phyloP scores from a whole-genome alignment of 2,888 invertebrate genomes.

The Linyphia triangularis region DNA sequence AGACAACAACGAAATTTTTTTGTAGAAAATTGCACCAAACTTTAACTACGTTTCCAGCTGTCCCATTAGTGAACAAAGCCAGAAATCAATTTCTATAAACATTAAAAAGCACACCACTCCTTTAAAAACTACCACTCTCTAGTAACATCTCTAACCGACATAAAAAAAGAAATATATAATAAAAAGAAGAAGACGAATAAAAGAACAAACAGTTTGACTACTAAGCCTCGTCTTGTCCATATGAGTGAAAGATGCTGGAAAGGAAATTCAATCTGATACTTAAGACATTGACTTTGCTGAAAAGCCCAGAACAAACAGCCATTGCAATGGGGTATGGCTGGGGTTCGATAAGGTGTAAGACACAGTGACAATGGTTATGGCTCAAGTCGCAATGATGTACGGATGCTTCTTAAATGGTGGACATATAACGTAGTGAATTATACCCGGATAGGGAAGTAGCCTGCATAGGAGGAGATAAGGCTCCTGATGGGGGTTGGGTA shows the following conservation, averaged over 20 bases:
- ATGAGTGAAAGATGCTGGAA: neutral
- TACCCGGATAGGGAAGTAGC: conserved; percentile 49
- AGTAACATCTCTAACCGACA: too few relatives aligned
- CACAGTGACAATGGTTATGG: conserved; percentile 66
- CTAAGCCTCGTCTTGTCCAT: neutral
- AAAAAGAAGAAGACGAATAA: too few relatives aligned
- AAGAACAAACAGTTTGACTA: neutral
- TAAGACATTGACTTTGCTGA: conserved; percentile 7
- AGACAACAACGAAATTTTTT: too few relatives aligned
- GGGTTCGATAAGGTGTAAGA: conserved; percentile 42
- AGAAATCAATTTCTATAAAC: too few relatives aligned
- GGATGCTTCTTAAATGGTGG: conserved; percentile 61
- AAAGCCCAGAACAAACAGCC: conserved; percentile 36
- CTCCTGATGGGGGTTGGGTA: neutral
- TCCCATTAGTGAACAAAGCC: too few relatives aligned
- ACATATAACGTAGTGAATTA: conserved; percentile 65
- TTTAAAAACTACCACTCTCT: too few relatives aligned
- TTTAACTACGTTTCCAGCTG: too few relatives aligned
- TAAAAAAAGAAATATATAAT: too few relatives aligned
- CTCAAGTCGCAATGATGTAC: conserved; percentile 67
- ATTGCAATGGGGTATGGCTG: conserved; percentile 2
- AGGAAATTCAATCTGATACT: conserved; percentile 46
- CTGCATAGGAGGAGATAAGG: conserved; percentile 61
- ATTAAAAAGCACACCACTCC: too few relatives aligned
- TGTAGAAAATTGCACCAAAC: too few relatives aligned